Evolutionary conservation across 2,113 vertebrate species (phyloP), one percentile per base, ranked within the genome.

Genomic region (Ibidorhyncha struthersii): DNA sequence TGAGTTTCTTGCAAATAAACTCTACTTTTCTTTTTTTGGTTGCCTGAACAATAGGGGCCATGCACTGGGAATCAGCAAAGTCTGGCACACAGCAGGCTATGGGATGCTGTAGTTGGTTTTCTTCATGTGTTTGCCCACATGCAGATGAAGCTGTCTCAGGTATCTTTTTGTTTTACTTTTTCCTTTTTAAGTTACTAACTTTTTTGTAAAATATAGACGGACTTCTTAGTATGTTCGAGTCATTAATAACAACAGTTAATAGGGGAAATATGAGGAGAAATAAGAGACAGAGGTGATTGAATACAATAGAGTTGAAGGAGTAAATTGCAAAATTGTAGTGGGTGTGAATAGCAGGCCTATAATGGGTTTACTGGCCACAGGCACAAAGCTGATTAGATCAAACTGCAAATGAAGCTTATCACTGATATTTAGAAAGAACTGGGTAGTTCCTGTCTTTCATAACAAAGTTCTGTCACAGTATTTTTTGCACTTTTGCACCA

Each of bases 131-230:
- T 99, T 81, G 99, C 99, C 65, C 99, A 99, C 56, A 99, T 99
- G 99, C 99, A 99, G 94, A 99, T 99, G 99, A 99, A 99, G 95
- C 94, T 99, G 45, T 99, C 99, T 72, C 99, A 99, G 99, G 99
- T 99, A 96, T 50, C 22, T 52, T 78, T 94, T 66, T 58, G 7
- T 7, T 81, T 71, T 69, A 23, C 27, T 58, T 92, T 93, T 78
- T 87, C 8, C 27, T 81, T 82, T 38, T 20, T n/a, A 62, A 36
- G 25, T 56, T 58, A 26, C 12, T 81, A 22, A 30, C 5, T 26
- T 71, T 59, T 91, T 50, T 62, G 8, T 67, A 49, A 47, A 91
- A 71, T 21, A 47, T 53, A 34, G 80, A 56, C 1, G 70, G 40
- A 61, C 26, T 50, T 11, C 4, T 55, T 82, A 50, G 34, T 74